Base-by-base conservation (phyloP, 2,888 invertebrate species). In the Conchocele bisecta region DNA sequence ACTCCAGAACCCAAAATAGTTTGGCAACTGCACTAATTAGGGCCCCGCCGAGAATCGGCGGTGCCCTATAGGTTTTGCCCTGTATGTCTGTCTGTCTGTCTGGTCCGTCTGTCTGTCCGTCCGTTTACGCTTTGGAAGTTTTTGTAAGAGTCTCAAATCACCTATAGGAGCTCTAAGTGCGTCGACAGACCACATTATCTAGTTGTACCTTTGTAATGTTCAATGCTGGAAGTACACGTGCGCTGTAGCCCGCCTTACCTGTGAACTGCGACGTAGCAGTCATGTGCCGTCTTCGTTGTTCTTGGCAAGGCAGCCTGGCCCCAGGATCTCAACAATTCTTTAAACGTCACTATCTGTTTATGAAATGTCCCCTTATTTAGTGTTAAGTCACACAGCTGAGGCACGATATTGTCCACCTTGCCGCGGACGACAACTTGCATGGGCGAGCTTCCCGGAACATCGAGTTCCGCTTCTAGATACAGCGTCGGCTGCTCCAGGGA, bases 241-340 rank as follows among this genome's bases (percentile, higher is more conserved):
- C n/a, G n/a, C n/a, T n/a, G 17, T 41, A 3, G n/a, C 9, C 1
- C 2, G 48, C 57, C 63, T 51, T 46, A 69, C 69, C 31, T 41
- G 24, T 69, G 69, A 0, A 37, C 37, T 17, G 63, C 63, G 20
- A 35, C 28, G n/a, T 33, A 69, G 31, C 63, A 63, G 2, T 46
- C 42, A 24, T 63, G 57, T 26, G 63, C 39, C n/a, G 50, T 24
- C 17, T 37, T 50, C 20, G 13, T 44, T 35, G 31, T 33, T 24
- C 51, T 63, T 11, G 69, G 69, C 39, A 69, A 42, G 13, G 46
- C 51, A 20, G 56, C 51, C 24, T 69, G 48, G 3, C 69, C 69
- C 69, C 69, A 69, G 4, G 51, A 57, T 29, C 58, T 41, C 4
- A 61, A 37, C n/a, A 69, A 33, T 3, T 35, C 31, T 9, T 26